Percentiles rank a stretch among this genome's conserved stretches.
These are phyloP conservation scores for Meteorus sp. DNA, from an alignment of 1,140 invertebrate species.

Conservation along the genomic window DNA sequence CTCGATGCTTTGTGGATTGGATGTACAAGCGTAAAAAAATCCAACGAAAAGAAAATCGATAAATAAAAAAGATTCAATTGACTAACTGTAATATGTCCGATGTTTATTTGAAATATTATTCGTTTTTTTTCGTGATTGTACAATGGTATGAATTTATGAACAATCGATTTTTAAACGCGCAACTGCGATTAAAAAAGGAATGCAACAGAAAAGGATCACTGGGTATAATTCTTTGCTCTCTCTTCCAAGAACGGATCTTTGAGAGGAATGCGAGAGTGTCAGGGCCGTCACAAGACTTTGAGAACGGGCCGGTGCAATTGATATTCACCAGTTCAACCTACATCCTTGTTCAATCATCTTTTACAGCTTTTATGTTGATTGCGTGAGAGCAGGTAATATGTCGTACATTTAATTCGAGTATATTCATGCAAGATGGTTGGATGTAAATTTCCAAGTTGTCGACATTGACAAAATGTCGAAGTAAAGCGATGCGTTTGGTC, in stretches of 20 bases:
- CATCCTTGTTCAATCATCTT: conserved; percentile 2
- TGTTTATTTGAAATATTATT: too few relatives aligned
- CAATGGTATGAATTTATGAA: too few relatives aligned
- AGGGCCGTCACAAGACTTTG: conserved; percentile 18
- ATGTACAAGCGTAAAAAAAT: background rate
- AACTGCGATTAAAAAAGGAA: conserved; percentile 9
- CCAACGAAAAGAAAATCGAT: conserved; percentile 15
- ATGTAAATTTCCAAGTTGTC: too few relatives aligned
- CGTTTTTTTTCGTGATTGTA: background rate
- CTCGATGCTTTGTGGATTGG: too few relatives aligned
- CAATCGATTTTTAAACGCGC: background rate
- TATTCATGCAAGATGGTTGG: background rate
- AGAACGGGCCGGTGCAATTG: too few relatives aligned
- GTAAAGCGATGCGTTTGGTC: too few relatives aligned
- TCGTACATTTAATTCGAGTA: background rate
- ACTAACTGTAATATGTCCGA: too few relatives aligned
- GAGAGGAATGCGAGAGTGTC: conserved; percentile 24
- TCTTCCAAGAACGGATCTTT: conserved; percentile 30
- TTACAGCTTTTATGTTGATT: too few relatives aligned
- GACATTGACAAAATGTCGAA: too few relatives aligned
- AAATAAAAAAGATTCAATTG: too few relatives aligned
- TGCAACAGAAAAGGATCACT: conserved; percentile 17
- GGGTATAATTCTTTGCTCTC: conserved; percentile 21
- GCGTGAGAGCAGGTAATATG: too few relatives aligned
- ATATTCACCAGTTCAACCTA: too few relatives aligned